phyloP scores from a whole-genome alignment of 2,113 vertebrate species.

The Hystrix brachyura region DNA sequence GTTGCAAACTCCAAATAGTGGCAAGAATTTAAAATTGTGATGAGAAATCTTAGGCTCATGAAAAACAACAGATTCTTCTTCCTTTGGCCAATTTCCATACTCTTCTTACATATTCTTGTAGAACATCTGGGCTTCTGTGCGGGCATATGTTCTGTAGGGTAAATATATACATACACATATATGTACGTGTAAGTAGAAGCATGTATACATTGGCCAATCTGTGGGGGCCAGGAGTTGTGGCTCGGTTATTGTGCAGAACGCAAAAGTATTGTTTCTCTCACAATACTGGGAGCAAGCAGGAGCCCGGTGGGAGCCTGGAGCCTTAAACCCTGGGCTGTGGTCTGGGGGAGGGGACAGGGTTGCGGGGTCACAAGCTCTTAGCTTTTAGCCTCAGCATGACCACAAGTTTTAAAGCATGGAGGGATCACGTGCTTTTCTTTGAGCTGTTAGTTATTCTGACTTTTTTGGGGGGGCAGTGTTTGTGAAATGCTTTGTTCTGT shows the following conservation, averaged over 20 bases:
- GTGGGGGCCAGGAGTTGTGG: constrained; percentile 48
- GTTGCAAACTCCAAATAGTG: constrained; percentile 59
- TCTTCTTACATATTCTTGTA: constrained; percentile 32
- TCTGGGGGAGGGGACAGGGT: constrained; percentile 80
- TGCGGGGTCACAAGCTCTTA: constrained; percentile 91
- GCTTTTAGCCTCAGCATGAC: constrained; percentile 90
- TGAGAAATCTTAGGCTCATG: constrained; percentile 21
- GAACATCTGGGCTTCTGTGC: constrained; percentile 55
- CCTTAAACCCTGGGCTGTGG: constrained; percentile 79
- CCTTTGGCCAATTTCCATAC: constrained; percentile 43
- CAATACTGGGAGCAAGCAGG: constrained; percentile 76
- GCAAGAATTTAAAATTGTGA: constrained; percentile 47
- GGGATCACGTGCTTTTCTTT: constrained; percentile 85
- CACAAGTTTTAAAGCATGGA: constrained; percentile 86
- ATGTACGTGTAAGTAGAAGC: not conserved
- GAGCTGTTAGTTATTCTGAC: constrained; percentile 85
- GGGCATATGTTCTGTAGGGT: constrained; percentile 32
- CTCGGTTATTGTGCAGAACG: constrained; percentile 74
- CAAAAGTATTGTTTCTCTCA: constrained; percentile 80
- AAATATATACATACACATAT: not conserved
- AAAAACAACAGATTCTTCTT: constrained; percentile 38
- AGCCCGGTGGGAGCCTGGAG: constrained; percentile 82
- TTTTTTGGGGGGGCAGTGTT: constrained; percentile 50
- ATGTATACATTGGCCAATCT: constrained; percentile 32
- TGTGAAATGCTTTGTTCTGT: constrained; percentile 84